A percentile compares a stretch with the other conserved stretches of the same genome.
phyloP scores from a whole-genome alignment of 2,113 vertebrate species.

The Corydoras maculifer region DNA sequence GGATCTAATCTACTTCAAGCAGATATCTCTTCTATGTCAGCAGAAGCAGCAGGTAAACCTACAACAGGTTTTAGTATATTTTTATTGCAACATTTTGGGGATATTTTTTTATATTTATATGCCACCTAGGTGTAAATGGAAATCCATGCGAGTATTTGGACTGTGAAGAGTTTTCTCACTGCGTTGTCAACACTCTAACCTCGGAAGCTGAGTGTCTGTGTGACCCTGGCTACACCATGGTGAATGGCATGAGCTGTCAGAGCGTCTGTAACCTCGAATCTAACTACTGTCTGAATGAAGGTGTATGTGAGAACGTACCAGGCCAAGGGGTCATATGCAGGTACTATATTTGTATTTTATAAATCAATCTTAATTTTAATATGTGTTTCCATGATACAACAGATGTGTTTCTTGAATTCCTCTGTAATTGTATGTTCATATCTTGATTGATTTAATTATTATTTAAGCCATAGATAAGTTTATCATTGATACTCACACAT shows the following conservation, averaged over 20 bases:
- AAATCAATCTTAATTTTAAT: too few species aligned
- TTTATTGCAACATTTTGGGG: background rate
- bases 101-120: background rate
- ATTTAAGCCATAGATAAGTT: too few species aligned
- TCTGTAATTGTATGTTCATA: too few species aligned
- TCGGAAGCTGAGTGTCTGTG: constrained; percentile 79
- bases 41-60: constrained; percentile 81
- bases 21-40: constrained; percentile 81
- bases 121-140: constrained; percentile 70
- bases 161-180: constrained; percentile 79
- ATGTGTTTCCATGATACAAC: too few species aligned
- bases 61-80: background rate
- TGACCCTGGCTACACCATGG: constrained; percentile 64
- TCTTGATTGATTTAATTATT: too few species aligned
- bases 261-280: constrained; percentile 68
- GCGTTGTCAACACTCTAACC: constrained; percentile 70
- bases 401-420: too few species aligned
- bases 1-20: constrained; percentile 74
- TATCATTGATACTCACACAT: too few species aligned
- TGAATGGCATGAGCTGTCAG: constrained; percentile 65
- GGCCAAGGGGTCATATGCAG: constrained; percentile 79
- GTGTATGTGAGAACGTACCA: constrained; percentile 70
- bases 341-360: constrained; percentile 51
- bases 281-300: constrained; percentile 69
- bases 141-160: constrained; percentile 84